phyloP scores from a whole-genome alignment of 2,888 invertebrate genomes.

The Yponomeuta cagnagella region DNA sequence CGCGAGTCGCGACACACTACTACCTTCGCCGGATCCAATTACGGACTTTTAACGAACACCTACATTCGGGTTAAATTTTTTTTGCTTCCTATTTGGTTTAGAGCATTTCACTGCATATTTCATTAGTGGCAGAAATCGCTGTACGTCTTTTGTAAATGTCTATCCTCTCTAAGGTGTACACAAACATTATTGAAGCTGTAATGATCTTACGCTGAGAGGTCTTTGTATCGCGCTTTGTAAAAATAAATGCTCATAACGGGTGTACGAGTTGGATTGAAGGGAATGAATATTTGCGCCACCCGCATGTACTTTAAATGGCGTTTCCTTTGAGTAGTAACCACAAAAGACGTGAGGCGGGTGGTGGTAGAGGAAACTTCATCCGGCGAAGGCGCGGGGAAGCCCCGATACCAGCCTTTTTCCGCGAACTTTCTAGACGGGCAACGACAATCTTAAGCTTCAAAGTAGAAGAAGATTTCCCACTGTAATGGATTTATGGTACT shows the following conservation, averaged over 20 bases:
- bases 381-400: constrained; percentile 27
- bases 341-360: constrained; percentile 41
- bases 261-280: constrained; percentile 40
- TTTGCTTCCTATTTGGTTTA: constrained; percentile 43
- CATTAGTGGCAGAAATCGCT: background rate
- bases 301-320: constrained; percentile 65
- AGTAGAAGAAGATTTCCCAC: constrained; percentile 27
- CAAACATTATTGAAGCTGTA: background rate
- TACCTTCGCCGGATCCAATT: constrained; percentile 30
- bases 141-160: background rate
- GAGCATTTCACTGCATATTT: constrained; percentile 24
- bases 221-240: constrained; percentile 13
- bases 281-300: constrained; percentile 53
- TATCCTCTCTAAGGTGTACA: background rate
- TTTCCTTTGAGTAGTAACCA: constrained; percentile 51
- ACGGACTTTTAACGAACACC: constrained; percentile 49
- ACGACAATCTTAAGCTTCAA: constrained; percentile 38
- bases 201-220: background rate
- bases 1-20: constrained; percentile 6
- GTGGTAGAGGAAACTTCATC: constrained; percentile 47
- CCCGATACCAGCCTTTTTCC: constrained; percentile 46
- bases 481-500: constrained; percentile 14
- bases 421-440: constrained; percentile 25
- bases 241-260: constrained; percentile 34
- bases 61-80: constrained; percentile 33